Percentiles rank a stretch among this genome's conserved stretches.
Conservation (phyloP, 2,797 vertebrate genomes). For the Masticophis lateralis region DNA sequence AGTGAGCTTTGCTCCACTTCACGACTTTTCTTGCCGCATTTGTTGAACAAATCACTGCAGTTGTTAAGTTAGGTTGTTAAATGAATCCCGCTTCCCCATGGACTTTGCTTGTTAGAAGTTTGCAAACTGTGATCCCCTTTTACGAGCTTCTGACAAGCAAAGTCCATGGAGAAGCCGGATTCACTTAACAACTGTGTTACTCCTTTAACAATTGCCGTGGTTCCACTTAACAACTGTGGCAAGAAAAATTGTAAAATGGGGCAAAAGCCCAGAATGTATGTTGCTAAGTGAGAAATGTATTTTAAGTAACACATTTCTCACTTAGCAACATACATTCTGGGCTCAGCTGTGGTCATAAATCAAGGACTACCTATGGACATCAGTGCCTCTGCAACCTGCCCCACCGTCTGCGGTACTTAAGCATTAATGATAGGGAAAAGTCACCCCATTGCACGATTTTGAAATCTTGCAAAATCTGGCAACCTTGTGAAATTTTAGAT, state of each 20-base stretch:
- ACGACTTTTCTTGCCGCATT: too few species aligned
- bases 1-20: too few species aligned
- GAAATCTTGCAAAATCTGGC: not conserved
- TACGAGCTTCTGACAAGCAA: not conserved
- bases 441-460: not conserved
- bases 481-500: not conserved
- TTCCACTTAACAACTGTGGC: not conserved
- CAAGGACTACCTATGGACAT: too few species aligned
- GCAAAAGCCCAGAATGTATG: not conserved
- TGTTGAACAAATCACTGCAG: too few species aligned
- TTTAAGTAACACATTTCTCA: not conserved
- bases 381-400: not conserved
- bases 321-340: not conserved
- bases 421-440: not conserved
- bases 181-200: not conserved
- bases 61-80: too few species aligned
- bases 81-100: too few species aligned
- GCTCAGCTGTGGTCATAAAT: not conserved
- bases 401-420: not conserved
- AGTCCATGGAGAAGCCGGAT: not conserved
- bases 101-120: too few species aligned
- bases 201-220: not conserved
- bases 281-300: too few species aligned
- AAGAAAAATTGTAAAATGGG: not conserved
- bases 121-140: too few species aligned